Conservation (phyloP, 30 jellyfish, hydroid and myxozoan species). For the Aurelia coerulea region DNA sequence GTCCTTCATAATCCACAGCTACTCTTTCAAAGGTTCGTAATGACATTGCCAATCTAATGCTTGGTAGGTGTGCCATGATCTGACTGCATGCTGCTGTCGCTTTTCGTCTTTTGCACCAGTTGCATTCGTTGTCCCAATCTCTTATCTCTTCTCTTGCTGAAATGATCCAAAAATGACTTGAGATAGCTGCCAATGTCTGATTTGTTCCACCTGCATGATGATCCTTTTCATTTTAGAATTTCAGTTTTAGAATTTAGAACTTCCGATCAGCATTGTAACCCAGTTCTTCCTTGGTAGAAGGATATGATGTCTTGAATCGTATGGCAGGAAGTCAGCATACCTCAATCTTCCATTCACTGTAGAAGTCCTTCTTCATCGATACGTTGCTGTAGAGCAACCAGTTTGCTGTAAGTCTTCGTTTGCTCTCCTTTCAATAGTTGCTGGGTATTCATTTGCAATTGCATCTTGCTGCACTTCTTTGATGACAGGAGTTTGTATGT, state of each 20-base stretch:
- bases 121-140: neutral
- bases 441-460: conserved; percentile 16
- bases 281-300: too few species aligned
- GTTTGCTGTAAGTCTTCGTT: conserved; percentile 5
- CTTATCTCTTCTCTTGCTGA: conserved; percentile 44
- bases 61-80: too few species aligned
- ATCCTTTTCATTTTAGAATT: neutral
- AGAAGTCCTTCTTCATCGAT: conserved; percentile 60
- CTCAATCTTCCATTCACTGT: conserved; percentile 67
- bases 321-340: conserved; percentile 46
- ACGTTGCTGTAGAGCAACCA: conserved; percentile 8
- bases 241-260: too few species aligned
- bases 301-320: too few species aligned
- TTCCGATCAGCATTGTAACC: too few species aligned
- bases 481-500: neutral
- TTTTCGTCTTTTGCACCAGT: too few species aligned
- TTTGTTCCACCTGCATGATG: neutral
- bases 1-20: too few species aligned
- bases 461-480: conserved; percentile 31
- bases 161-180: conserved; percentile 35
- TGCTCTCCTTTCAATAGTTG: conserved; percentile 16
- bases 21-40: too few species aligned
- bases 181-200: conserved; percentile 16
- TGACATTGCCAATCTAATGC: too few species aligned
- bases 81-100: too few species aligned